Evolutionary conservation across 2,113 vertebrate genomes (phyloP).

Genomic region (Bubo bubo): DNA sequence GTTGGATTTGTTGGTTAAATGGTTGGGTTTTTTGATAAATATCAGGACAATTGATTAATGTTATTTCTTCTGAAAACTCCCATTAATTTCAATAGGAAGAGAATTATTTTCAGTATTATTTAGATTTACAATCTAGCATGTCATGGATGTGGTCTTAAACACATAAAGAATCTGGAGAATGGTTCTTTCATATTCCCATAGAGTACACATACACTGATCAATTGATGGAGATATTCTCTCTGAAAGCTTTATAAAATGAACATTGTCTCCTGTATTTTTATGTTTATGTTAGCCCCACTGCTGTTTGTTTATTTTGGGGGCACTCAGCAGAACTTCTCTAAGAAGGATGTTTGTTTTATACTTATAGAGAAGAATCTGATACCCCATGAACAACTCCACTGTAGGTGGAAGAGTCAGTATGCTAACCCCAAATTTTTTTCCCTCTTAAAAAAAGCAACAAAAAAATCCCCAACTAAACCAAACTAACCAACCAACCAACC

Average conservation of each 20-base stretch:
- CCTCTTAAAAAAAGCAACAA: background rate
- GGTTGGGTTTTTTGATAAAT: accelerated
- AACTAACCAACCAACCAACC: background rate
- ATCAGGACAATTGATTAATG: background rate
- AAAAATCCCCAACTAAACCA: background rate
- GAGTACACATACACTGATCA: background rate
- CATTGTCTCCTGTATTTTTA: background rate
- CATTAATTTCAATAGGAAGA: background rate
- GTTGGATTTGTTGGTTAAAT: background rate
- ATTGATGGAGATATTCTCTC: background rate
- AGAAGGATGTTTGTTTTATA: background rate
- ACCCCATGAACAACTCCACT: background rate
- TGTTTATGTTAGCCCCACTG: background rate
- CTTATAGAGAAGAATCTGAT: background rate
- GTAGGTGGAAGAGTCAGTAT: background rate
- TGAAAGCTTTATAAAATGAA: background rate
- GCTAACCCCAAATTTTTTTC: background rate
- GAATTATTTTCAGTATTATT: background rate
- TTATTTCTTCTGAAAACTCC: background rate
- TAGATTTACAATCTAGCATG: background rate
- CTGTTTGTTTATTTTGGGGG: background rate
- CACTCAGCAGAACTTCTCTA: background rate
- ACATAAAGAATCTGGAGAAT: background rate
- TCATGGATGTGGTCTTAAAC: background rate
- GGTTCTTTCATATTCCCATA: background rate